These are phyloP conservation scores for Mus spicilegus DNA, from an alignment of 2,113 vertebrate genomes.

Conservation along the genomic window DNA sequence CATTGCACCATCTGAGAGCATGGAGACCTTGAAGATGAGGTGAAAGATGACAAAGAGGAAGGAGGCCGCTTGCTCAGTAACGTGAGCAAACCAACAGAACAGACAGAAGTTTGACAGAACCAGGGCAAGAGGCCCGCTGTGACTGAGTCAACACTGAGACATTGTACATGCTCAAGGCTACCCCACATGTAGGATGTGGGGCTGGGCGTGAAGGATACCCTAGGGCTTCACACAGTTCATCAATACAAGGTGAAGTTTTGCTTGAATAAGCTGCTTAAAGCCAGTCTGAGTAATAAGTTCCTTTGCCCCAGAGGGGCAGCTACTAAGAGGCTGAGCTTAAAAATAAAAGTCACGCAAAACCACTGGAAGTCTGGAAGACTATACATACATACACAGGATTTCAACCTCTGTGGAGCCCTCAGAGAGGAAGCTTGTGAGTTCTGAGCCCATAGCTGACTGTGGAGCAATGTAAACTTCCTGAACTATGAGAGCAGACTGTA, in stretches of 20 bases:
- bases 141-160: no score
- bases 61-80: background rate
- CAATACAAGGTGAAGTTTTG: background rate
- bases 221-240: background rate
- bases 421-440: constrained; percentile 30
- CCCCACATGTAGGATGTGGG: background rate
- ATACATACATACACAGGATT: background rate
- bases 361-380: background rate
- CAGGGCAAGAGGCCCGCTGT: background rate
- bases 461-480: background rate
- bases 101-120: background rate
- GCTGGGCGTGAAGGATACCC: background rate
- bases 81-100: background rate
- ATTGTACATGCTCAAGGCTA: background rate
- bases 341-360: background rate
- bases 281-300: background rate
- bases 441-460: background rate
- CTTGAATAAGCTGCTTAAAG: background rate
- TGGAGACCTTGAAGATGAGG: background rate
- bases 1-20: background rate
- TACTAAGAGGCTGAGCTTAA: background rate
- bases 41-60: background rate
- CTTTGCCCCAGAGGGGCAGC: background rate
- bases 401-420: background rate
- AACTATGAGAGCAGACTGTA: background rate